phyloP scores from a whole-genome alignment of 2,113 vertebrate genomes.

The Stigmatopora argus region DNA sequence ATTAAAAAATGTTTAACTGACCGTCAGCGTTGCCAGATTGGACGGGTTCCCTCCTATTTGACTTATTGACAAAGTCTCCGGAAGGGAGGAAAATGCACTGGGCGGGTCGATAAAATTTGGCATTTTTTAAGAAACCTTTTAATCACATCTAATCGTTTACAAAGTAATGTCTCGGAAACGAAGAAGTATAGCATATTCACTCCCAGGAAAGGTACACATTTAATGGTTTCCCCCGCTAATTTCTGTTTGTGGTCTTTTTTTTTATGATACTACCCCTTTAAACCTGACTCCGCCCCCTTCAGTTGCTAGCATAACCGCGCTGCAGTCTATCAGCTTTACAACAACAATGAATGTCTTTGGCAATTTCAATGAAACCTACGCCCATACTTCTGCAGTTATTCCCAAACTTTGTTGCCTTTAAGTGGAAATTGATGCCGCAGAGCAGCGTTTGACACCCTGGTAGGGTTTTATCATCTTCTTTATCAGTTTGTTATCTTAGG shows the following conservation, averaged over 20 bases:
- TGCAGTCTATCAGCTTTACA: slow-evolving; percentile 37
- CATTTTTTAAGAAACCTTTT: too few relatives aligned
- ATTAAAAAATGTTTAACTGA: too few relatives aligned
- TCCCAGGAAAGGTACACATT: too few relatives aligned
- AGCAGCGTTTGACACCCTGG: slow-evolving; percentile 18
- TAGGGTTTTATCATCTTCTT: slow-evolving; percentile 30
- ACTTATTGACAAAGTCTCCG: too few relatives aligned
- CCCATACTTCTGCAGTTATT: slow-evolving; percentile 5
- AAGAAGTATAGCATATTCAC: too few relatives aligned
- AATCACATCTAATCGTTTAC: too few relatives aligned
- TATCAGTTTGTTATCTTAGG: slow-evolving; percentile 22
- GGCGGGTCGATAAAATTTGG: too few relatives aligned
- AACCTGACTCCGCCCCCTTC: slow-evolving; percentile 56
- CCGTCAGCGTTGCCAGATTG: too few relatives aligned
- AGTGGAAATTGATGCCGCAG: not conserved
- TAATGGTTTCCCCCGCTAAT: not conserved
- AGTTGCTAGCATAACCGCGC: slow-evolving; percentile 27
- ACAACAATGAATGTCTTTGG: slow-evolving; percentile 64
- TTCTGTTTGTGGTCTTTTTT: not conserved
- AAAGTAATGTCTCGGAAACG: too few relatives aligned
- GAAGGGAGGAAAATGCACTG: too few relatives aligned
- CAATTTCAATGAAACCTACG: slow-evolving; percentile 19
- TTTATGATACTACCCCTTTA: slow-evolving; percentile 45
- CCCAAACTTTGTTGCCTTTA: slow-evolving; percentile 18
- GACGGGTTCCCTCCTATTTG: too few relatives aligned